These are phyloP conservation scores for Metaphire vulgaris DNA, from an alignment of 1,140 invertebrate genomes.

Conservation along the genomic window DNA sequence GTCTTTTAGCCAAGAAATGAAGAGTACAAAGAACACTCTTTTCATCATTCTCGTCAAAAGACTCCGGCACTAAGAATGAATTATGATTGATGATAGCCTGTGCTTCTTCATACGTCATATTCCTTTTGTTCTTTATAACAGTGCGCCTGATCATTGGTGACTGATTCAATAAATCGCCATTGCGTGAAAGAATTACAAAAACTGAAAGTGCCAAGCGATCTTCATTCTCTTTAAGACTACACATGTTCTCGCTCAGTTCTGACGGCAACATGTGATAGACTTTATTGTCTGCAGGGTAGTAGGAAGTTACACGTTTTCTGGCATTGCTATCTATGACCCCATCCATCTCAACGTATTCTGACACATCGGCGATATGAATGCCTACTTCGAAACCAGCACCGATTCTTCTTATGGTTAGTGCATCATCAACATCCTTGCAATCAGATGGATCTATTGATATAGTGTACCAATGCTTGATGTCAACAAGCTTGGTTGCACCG, in stretches of 20 bases:
- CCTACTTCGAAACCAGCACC: slow-evolving; percentile 39
- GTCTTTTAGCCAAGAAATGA: slow-evolving; percentile 24
- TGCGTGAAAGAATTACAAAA: neutral
- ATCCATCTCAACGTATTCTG: slow-evolving; percentile 39
- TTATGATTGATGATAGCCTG: neutral
- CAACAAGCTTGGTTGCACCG: neutral
- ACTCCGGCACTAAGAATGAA: neutral
- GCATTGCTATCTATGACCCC: slow-evolving; percentile 43
- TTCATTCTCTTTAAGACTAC: slow-evolving; percentile 45
- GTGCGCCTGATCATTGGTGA: slow-evolving; percentile 1
- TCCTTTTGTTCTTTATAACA: slow-evolving; percentile 12
- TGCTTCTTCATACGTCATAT: slow-evolving; percentile 16
- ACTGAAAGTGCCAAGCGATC: slow-evolving; percentile 45
- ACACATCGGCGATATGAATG: slow-evolving; percentile 48
- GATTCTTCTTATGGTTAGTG: slow-evolving; percentile 63
- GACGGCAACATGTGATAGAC: slow-evolving; percentile 50
- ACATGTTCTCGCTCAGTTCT: slow-evolving; percentile 47
- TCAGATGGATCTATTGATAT: slow-evolving; percentile 94
- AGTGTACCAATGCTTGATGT: slow-evolving; percentile 61
- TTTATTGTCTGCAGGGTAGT: slow-evolving; percentile 35
- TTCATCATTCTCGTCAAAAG: neutral
- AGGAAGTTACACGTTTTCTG: slow-evolving; percentile 35
- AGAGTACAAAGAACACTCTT: neutral
- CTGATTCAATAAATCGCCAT: neutral
- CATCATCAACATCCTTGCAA: slow-evolving; percentile 96